These are phyloP conservation scores for Nyctibius grandis DNA, from an alignment of 2,797 vertebrate species.

Conservation along the genomic window DNA sequence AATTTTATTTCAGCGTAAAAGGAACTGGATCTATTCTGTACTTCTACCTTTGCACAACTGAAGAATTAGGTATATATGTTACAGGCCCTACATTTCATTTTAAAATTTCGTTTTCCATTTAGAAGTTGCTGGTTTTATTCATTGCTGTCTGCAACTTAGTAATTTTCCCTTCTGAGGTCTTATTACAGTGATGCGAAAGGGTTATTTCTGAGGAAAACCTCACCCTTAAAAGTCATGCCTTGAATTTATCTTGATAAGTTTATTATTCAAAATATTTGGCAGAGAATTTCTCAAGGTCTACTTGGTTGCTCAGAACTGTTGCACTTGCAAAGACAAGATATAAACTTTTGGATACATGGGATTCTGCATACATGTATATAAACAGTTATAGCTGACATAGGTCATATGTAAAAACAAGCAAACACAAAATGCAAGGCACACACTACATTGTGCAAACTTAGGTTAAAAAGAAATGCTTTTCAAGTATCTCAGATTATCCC, in stretches of 20 bases:
- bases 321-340: neutral
- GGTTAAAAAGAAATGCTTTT: neutral
- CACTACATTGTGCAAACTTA: neutral
- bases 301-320: neutral
- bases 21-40: neutral
- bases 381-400: neutral
- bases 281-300: neutral
- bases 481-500: neutral
- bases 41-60: neutral
- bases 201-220: neutral
- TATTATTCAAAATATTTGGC: neutral
- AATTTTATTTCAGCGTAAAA: neutral
- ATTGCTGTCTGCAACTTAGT: neutral
- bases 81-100: neutral
- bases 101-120: neutral
- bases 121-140: neutral
- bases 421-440: neutral
- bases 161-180: neutral
- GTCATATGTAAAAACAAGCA: neutral
- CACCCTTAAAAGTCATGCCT: neutral
- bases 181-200: neutral
- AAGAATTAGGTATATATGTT: neutral
- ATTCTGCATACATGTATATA: neutral
- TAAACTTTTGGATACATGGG: neutral
- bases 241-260: neutral